Conservation (phyloP, 2,888 invertebrate species). For the Athetis lepigone region DNA sequence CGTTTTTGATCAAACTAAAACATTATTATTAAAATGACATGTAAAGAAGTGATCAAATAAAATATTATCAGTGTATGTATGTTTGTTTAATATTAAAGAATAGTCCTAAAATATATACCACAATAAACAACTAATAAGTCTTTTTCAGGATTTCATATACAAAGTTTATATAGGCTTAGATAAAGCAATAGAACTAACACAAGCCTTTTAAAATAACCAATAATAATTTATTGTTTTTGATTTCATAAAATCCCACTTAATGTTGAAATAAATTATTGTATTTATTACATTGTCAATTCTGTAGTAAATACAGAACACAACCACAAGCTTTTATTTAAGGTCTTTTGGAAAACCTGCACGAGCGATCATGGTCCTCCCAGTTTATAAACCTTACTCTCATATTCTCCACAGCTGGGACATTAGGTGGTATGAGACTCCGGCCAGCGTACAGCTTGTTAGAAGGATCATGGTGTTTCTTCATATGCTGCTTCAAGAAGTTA, state of each 20-base stretch:
- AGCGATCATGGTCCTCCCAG: background rate
- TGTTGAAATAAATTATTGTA: constrained; percentile 19
- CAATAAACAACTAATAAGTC: background rate
- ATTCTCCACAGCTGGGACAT: constrained; percentile 78
- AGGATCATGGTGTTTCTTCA: constrained; percentile 82
- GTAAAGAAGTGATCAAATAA: constrained; percentile 14
- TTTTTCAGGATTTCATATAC: too few relatives aligned
- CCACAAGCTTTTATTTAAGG: background rate
- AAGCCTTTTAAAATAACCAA: constrained; percentile 7
- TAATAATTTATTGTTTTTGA: background rate
- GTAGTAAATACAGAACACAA: background rate
- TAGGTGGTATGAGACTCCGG: constrained; percentile 74
- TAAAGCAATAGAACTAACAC: constrained; percentile 2
- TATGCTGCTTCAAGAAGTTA: constrained; percentile 81
- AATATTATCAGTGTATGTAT: background rate
- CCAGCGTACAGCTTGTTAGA: constrained; percentile 80
- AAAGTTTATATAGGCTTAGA: background rate
- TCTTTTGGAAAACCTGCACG: background rate
- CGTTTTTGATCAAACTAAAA: too few relatives aligned
- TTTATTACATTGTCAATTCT: constrained; percentile 3
- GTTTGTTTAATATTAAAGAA: constrained; percentile 15
- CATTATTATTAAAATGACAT: background rate
- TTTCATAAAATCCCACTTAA: background rate
- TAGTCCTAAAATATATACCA: background rate
- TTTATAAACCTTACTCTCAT: constrained; percentile 66